Percentiles rank a stretch among this genome's conserved stretches.
Evolutionary conservation across 2,888 invertebrate genomes (phyloP).

Genomic region (Coleophora flavipennella): DNA sequence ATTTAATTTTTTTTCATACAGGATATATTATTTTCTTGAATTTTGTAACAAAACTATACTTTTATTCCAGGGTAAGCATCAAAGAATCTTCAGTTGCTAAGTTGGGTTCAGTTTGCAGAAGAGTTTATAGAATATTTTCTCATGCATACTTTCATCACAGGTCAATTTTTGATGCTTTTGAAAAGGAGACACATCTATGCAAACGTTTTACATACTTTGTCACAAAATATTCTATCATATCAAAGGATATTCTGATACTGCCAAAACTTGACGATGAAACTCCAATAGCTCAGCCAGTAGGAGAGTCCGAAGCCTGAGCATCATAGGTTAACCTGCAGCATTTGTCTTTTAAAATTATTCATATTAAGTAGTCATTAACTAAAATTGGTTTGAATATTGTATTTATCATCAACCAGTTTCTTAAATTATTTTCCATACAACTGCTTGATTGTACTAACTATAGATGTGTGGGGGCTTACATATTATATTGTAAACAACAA

Average conservation of each 20-base stretch:
- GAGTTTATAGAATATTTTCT: slow-evolving; percentile 99
- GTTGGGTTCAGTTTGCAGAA: slow-evolving; percentile 97
- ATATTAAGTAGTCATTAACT: too few relatives aligned
- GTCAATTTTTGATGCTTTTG: slow-evolving; percentile 97
- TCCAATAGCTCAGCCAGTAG: slow-evolving; percentile 66
- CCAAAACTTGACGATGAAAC: slow-evolving; percentile 91
- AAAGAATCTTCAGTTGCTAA: slow-evolving; percentile 99
- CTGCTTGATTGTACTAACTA: too few relatives aligned
- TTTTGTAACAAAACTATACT: neutral
- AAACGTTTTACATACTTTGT: slow-evolving; percentile 97
- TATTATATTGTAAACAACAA: too few relatives aligned
- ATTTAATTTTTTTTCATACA: neutral
- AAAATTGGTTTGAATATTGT: too few relatives aligned
- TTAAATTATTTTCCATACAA: too few relatives aligned
- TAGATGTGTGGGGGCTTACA: too few relatives aligned
- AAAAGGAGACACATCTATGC: slow-evolving; percentile 95
- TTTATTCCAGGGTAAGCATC: slow-evolving; percentile 89
- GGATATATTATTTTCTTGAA: neutral
- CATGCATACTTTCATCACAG: slow-evolving; percentile 99
- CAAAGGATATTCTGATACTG: slow-evolving; percentile 97
- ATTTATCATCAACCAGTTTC: too few relatives aligned
- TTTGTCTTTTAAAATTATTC: too few relatives aligned
- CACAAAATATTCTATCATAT: slow-evolving; percentile 98
- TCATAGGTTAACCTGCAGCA: neutral
- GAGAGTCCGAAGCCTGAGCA: slow-evolving; percentile 65